Evolutionary conservation across 2,888 invertebrate species (phyloP).

Genomic region (Melinopterus prodromus): DNA sequence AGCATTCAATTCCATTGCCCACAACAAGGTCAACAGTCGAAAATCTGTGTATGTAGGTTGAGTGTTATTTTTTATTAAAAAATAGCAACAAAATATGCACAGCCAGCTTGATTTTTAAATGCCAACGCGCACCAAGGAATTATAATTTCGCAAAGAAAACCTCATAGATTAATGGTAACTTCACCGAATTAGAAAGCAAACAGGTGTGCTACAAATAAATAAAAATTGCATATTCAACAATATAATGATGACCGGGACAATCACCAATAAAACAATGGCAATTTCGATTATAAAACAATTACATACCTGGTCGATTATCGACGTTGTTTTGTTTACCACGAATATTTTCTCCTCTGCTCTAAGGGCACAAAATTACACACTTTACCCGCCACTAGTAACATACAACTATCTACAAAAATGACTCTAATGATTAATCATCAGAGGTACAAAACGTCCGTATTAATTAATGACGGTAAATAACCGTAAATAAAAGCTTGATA

Average conservation of each 20-base stretch:
- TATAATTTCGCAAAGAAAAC: slow-evolving; percentile 5
- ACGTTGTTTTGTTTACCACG: slow-evolving; percentile 21
- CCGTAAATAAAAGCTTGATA: slow-evolving; percentile 8
- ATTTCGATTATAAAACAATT: slow-evolving; percentile 5
- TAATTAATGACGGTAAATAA: neutral
- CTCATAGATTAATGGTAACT: neutral
- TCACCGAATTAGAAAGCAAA: slow-evolving; percentile 12
- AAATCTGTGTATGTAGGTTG: neutral
- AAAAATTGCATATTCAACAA: neutral
- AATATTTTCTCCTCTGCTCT: slow-evolving; percentile 6
- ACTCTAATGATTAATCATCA: neutral
- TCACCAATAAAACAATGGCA: neutral
- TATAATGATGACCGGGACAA: neutral
- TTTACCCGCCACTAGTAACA: neutral
- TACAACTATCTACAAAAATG: neutral
- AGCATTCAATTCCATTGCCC: neutral
- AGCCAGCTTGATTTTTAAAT: neutral
- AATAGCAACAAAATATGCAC: neutral
- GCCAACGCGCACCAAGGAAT: neutral
- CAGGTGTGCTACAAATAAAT: slow-evolving; percentile 7
- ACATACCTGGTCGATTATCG: slow-evolving; percentile 21
- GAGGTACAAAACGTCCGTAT: neutral
- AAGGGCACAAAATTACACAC: neutral
- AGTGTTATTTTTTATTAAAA: neutral
- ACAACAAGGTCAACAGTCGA: neutral